Conservation (phyloP, 2,113 vertebrate species). For the Bungarus multicinctus region DNA sequence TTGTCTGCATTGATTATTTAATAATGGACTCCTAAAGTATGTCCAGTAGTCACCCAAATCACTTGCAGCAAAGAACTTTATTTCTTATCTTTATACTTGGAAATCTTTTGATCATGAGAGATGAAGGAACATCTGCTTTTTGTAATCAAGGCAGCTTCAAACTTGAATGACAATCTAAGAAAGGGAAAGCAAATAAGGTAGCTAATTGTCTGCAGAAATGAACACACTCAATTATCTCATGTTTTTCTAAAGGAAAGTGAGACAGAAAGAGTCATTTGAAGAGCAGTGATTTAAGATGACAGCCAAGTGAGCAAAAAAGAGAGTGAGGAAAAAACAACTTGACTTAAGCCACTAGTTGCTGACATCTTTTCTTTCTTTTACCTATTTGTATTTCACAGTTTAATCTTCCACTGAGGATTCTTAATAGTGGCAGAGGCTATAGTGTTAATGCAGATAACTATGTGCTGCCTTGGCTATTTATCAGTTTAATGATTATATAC, state of each 20-base stretch:
- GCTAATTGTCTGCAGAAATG: conserved; percentile 12
- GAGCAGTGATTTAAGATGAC: conserved; percentile 5
- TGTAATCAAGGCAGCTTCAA: neutral
- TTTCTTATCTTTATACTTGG: neutral
- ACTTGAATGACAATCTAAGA: conserved; percentile 9
- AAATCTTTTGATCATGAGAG: neutral
- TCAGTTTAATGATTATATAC: conserved; percentile 63
- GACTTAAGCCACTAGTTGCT: neutral
- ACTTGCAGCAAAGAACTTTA: neutral
- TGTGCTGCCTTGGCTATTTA: conserved; percentile 46
- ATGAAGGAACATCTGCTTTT: conserved; percentile 17
- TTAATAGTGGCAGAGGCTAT: conserved; percentile 37
- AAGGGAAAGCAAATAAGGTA: conserved; percentile 15
- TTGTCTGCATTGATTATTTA: neutral
- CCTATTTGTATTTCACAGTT: neutral
- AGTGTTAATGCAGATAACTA: conserved; percentile 52
- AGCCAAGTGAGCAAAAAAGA: neutral
- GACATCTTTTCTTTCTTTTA: conserved; percentile 14
- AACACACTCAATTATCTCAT: conserved; percentile 11
- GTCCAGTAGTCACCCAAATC: neutral
- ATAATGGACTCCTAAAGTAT: neutral
- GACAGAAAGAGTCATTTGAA: neutral
- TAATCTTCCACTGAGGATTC: conserved; percentile 14
- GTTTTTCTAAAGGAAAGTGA: neutral
- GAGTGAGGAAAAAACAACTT: conserved; percentile 13